Base-by-base conservation (phyloP, 2,113 vertebrate species). In the Vanacampus margaritifer region DNA sequence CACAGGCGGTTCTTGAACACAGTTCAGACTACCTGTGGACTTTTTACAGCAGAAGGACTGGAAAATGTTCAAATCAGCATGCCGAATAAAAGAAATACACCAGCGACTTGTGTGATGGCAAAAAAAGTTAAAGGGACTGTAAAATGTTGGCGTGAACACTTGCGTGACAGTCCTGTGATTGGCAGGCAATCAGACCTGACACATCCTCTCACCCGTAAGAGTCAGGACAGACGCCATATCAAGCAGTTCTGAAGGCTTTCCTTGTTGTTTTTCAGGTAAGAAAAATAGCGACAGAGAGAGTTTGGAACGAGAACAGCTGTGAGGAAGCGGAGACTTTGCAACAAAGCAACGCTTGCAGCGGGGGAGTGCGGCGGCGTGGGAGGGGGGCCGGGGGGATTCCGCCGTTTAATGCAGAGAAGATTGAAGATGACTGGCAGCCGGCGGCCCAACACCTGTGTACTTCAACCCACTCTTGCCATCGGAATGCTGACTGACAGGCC, bases 401-500 rank as follows among this genome's bases (percentile, higher is more conserved):
- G 36, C 21, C 12, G 36, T 39, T 41, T 61, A 61, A 61, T 61
- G 58, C 28, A 39, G 58, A 61, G 37, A 39, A 61, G 58, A 61
- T 39, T 61, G 58, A 23, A 61, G 58, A 61, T 61, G 58, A 61
- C 58, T 61, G 36, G 58, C 58, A 61, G 58, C 58, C 16, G 58
- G 58, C 36, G 58, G 58, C 58, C 58, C 58, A 14, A 61, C 58
- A 61, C 58, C 58, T 61, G 58, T n/a, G 58, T 37, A 61, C 58
- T 12, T 39, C 19, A 39, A 61, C 58, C 11, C 36, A 39, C 35
- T 23, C 36, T 36, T 13, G 26, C 58, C 21, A 13, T 37, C n/a
- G 12, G 36, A 61, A 61, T 14, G 12, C 21, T 61, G 58, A 61
- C 36, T 61, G 58, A 61, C 58, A 39, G 58, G 58, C 21, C 39